Base-by-base conservation (phyloP, 2,113 vertebrate genomes). In the Etia nguti region DNA sequence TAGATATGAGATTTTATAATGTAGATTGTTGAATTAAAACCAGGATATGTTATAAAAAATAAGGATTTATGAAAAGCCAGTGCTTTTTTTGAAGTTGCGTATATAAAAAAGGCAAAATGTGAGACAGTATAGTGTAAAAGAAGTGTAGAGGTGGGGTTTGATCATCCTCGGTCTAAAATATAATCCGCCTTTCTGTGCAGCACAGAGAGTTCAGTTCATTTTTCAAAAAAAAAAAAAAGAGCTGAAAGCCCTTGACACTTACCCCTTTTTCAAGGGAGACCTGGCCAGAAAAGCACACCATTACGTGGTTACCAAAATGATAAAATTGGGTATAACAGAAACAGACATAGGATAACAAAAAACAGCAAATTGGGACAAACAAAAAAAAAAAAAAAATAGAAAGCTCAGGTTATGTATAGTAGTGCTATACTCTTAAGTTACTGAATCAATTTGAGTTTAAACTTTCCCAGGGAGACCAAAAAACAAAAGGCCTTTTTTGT, bases 51-150 rank as follows among this genome's bases (percentile, higher is more conserved):
- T 12, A 29, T 75, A 10, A n/a, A 11, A 75, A 29, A 48, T 29
- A 26, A 12, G 16, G 43, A 0, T 75, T 75, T 75, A 31, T 50
- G 70, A 50, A 29, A 75, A 29, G 10, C 1, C 1, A 8, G 43
- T 9, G 43, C 43, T 77, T 50, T 77, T 65, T 31, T 73, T 73
- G 2, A 2, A 16, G 38, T 73, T 46, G 36, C 12, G 24, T 46
- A 26, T 24, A 65, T 65, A 73, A 70, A 75, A 75, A 75, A 48
- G 15, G 70, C 43, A 2, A 75, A 75, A 48, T 3, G 70, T 50
- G 4, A 11, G 13, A 29, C 15, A 20, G 1, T 48, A 10, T 48
- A 29, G 43, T 50, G 70, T 75, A 29, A 75, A 48, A 0, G 0
- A 11, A 20, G 68, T 29, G 41, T 29, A 75, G 13, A 48, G 22